Conservation (phyloP, 1,140 invertebrate genomes). For the Wiebesia pumilae region DNA sequence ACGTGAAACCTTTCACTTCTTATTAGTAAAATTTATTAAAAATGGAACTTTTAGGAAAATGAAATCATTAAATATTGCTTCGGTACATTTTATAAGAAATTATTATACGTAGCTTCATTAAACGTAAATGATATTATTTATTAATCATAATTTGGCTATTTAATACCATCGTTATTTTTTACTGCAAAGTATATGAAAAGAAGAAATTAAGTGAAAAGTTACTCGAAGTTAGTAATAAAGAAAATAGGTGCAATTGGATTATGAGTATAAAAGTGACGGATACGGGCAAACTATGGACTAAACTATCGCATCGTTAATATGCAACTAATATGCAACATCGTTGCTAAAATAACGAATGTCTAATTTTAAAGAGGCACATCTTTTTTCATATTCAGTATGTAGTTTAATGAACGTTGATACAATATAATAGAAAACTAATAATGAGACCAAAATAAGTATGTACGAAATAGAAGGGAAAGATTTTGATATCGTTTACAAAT, state of each 20-base stretch:
- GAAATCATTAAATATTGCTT: too few species aligned
- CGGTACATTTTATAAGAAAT: too few species aligned
- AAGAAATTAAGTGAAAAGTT: slow-evolving; percentile 9
- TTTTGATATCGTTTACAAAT: slow-evolving; percentile 14
- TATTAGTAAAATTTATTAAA: neutral
- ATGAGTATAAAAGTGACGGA: slow-evolving; percentile 18
- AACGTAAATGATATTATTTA: too few species aligned
- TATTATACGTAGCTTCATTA: too few species aligned
- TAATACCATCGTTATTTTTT: too few species aligned
- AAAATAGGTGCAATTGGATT: slow-evolving; percentile 31
- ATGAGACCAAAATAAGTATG: slow-evolving; percentile 9
- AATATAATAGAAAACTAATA: slow-evolving; percentile 12
- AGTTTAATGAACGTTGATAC: slow-evolving; percentile 28
- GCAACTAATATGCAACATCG: slow-evolving; percentile 39
- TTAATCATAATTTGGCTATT: too few species aligned
- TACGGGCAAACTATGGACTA: slow-evolving; percentile 53
- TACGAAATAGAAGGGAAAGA: neutral
- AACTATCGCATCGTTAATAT: slow-evolving; percentile 37
- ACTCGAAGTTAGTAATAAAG: slow-evolving; percentile 15
- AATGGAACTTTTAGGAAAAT: too few species aligned
- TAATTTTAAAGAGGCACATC: slow-evolving; percentile 29
- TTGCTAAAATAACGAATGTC: slow-evolving; percentile 29
- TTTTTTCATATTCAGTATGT: slow-evolving; percentile 40
- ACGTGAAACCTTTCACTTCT: slow-evolving; percentile 29
- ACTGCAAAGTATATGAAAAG: too few species aligned